phyloP scores from a whole-genome alignment of 2,888 invertebrate genomes.

The Aspidiotus rigidus region DNA sequence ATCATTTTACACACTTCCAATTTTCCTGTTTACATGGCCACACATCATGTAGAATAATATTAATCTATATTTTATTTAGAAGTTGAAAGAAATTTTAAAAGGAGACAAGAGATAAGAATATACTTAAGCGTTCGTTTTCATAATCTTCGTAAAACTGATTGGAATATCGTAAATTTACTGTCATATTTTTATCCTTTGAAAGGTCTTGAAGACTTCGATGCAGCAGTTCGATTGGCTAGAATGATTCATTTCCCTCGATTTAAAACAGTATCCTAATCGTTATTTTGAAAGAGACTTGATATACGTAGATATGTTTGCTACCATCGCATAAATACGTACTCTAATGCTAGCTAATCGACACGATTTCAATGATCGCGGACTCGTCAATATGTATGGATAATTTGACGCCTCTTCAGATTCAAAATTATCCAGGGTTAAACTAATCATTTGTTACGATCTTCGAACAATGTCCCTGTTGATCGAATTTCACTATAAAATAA shows the following conservation, averaged over 20 bases:
- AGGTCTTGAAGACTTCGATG: slow-evolving; percentile 42
- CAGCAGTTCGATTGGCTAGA: slow-evolving; percentile 43
- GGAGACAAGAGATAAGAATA: slow-evolving; percentile 1
- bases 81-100: too few relatives aligned
- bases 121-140: slow-evolving; percentile 39
- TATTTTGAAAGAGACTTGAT: background rate
- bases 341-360: slow-evolving; percentile 46
- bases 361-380: slow-evolving; percentile 49
- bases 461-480: too few relatives aligned
- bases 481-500: slow-evolving; percentile 12
- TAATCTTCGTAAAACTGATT: slow-evolving; percentile 37
- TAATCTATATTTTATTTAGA: too few relatives aligned
- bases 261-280: too few relatives aligned
- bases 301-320: background rate
- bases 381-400: slow-evolving; percentile 48
- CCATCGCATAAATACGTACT: slow-evolving; percentile 41
- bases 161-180: slow-evolving; percentile 34
- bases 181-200: slow-evolving; percentile 40
- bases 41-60: too few relatives aligned
- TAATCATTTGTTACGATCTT: background rate
- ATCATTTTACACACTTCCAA: slow-evolving; percentile 27
- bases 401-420: slow-evolving; percentile 45
- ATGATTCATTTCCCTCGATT: background rate
- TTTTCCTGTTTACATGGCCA: slow-evolving; percentile 5
- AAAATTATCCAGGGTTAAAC: slow-evolving; percentile 47